A percentile compares a stretch with the other conserved stretches of the same genome.
Evolutionary conservation across 2,797 vertebrate genomes (phyloP).

Genomic region (Gephyroberyx darwinii): DNA sequence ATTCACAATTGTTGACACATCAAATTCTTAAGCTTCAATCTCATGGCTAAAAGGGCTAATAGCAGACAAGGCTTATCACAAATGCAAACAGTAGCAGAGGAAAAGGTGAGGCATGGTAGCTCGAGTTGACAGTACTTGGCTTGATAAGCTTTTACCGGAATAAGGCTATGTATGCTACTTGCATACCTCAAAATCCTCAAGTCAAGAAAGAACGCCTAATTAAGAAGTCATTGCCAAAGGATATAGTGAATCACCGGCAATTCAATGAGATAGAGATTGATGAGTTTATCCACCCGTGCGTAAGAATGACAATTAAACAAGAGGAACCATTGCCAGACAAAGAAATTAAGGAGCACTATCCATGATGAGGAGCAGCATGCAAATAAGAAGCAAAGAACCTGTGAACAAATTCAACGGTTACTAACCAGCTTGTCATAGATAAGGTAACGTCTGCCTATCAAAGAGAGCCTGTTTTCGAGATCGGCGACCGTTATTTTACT

Average conservation of each 20-base stretch:
- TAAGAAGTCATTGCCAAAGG: constrained; percentile 1
- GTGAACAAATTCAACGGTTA: neutral
- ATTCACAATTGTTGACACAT: neutral
- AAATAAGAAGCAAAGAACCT: neutral
- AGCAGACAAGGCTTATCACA: neutral
- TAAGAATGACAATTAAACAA: constrained; percentile 36
- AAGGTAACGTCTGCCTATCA: neutral
- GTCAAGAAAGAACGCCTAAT: neutral
- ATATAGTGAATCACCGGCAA: neutral
- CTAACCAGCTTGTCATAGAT: neutral
- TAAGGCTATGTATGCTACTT: constrained; percentile 15
- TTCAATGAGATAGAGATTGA: neutral
- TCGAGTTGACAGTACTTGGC: neutral
- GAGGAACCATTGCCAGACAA: constrained; percentile 25
- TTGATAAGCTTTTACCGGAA: neutral
- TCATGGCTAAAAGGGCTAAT: constrained; percentile 5
- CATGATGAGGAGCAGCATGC: neutral
- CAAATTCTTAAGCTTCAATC: neutral
- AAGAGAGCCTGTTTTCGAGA: neutral
- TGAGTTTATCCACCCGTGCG: neutral
- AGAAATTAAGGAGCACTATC: constrained; percentile 2
- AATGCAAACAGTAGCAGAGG: constrained; percentile 16
- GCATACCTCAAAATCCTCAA: constrained; percentile 4
- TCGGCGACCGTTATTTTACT: constrained; percentile 25
- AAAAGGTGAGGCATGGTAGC: constrained; percentile 17